Percentiles rank a stretch among this genome's conserved stretches.
Evolutionary conservation across 2,888 invertebrate species (phyloP).

Genomic region (Chrysopilus asiliformis): DNA sequence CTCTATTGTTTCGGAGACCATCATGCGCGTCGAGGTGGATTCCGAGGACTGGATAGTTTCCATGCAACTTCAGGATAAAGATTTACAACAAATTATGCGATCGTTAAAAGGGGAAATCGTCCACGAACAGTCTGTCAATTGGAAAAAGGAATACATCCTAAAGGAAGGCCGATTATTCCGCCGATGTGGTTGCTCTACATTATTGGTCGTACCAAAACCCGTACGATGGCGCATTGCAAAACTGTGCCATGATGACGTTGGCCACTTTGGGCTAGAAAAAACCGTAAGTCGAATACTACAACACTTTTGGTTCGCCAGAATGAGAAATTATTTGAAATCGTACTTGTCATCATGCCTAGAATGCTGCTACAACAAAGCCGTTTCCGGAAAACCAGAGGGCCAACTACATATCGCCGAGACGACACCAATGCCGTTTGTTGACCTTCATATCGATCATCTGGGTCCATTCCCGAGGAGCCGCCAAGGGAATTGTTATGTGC

Average conservation of each 20-base stretch:
- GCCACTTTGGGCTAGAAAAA: conserved; percentile 14
- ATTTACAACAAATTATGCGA: conserved; percentile 7
- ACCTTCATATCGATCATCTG: conserved; percentile 1
- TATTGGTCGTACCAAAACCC: conserved; percentile 14
- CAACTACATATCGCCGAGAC: background rate
- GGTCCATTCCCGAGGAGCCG: conserved; percentile 8
- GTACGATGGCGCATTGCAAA: conserved; percentile 15
- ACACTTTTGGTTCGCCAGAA: conserved; percentile 16
- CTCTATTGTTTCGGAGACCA: too few relatives aligned
- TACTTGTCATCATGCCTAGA: conserved; percentile 10
- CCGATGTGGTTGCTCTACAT: conserved; percentile 2
- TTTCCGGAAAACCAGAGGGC: conserved; percentile 3
- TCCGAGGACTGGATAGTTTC: conserved; percentile 16
- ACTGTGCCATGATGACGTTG: conserved; percentile 11
- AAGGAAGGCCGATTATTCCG: conserved; percentile 12
- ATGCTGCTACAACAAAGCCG: conserved; percentile 10
- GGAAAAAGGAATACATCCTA: conserved; percentile 10
- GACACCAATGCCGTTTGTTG: background rate
- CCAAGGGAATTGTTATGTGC: conserved; percentile 2
- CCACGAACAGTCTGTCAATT: conserved; percentile 8
- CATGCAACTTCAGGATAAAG: conserved; percentile 14
- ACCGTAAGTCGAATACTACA: conserved; percentile 8
- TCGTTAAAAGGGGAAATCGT: conserved; percentile 8
- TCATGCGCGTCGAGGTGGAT: conserved; percentile 7
- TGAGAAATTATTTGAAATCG: conserved; percentile 9